These are phyloP conservation scores for Helicoverpa zea DNA, from an alignment of 1,140 invertebrate genomes.

Conservation along the genomic window DNA sequence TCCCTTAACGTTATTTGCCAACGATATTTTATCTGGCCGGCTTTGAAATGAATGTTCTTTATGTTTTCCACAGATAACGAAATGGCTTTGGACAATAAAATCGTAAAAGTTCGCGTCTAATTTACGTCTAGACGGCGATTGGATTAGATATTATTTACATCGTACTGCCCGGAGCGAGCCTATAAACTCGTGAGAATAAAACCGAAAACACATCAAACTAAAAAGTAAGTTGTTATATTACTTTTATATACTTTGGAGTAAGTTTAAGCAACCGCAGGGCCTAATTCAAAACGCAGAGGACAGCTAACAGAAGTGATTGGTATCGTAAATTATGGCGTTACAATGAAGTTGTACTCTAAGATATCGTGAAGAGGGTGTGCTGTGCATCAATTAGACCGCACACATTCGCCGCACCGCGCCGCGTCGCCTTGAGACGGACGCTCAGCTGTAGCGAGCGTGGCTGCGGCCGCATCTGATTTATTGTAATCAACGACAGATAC, in stretches of 20 bases:
- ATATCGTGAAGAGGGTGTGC: not conserved
- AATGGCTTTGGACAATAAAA: conserved; percentile 48
- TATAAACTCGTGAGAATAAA: not conserved
- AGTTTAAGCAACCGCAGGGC: too few relatives aligned
- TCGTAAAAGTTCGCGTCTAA: conserved; percentile 55
- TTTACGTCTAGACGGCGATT: conserved; percentile 52
- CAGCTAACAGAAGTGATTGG: too few relatives aligned
- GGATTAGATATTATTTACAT: conserved; percentile 40
- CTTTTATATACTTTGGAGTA: too few relatives aligned
- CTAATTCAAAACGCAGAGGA: too few relatives aligned
- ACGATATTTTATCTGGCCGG: conserved; percentile 54
- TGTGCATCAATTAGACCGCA: conserved; percentile 7
- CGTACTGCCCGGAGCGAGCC: not conserved
- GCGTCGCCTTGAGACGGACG: not conserved
- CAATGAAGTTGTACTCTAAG: not conserved
- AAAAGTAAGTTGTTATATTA: not conserved
- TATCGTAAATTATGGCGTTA: not conserved
- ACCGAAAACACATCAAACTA: not conserved
- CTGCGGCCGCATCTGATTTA: conserved; percentile 60
- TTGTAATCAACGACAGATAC: conserved; percentile 63
- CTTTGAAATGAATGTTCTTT: conserved; percentile 56
- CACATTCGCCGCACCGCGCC: conserved; percentile 9
- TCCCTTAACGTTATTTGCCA: conserved; percentile 23
- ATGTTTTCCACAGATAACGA: conserved; percentile 52
- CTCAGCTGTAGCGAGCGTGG: conserved; percentile 7